Evolutionary conservation across 2,113 vertebrate genomes (phyloP).

Genomic region (Aptenodytes forsteri): DNA sequence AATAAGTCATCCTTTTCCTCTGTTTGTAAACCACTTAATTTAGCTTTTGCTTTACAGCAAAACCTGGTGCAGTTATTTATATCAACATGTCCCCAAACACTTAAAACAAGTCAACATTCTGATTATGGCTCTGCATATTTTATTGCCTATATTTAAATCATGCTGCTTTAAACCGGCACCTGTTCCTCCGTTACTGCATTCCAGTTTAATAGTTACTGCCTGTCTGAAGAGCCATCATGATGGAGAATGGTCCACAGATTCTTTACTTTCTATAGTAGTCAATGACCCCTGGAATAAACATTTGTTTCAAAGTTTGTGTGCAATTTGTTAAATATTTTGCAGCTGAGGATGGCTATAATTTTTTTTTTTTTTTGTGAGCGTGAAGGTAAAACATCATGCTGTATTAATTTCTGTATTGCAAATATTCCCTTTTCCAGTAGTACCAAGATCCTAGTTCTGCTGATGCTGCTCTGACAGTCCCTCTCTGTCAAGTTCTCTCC

Average conservation of each 20-base stretch:
- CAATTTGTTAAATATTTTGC: neutral
- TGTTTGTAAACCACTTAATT: constrained; percentile 51
- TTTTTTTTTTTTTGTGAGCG: neutral
- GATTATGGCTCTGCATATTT: constrained; percentile 51
- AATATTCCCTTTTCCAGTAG: neutral
- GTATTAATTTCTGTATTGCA: neutral
- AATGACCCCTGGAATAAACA: neutral
- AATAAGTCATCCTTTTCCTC: neutral
- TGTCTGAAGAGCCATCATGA: neutral
- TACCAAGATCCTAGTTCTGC: neutral
- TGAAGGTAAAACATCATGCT: neutral
- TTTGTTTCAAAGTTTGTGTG: neutral
- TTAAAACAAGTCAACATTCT: constrained; percentile 34
- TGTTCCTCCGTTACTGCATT: neutral
- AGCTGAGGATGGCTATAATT: neutral
- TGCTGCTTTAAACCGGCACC: neutral
- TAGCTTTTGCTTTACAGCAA: constrained; percentile 6
- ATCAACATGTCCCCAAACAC: constrained; percentile 9
- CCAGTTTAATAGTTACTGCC: neutral
- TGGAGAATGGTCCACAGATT: neutral
- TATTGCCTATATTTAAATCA: constrained; percentile 23
- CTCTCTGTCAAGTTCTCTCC: neutral
- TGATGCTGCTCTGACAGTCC: neutral
- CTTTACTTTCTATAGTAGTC: neutral
- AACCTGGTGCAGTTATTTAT: constrained; percentile 40